Evolutionary conservation across 1,140 invertebrate species (phyloP), one percentile per base, ranked within the genome.

Genomic region (Camponotus floridanus): DNA sequence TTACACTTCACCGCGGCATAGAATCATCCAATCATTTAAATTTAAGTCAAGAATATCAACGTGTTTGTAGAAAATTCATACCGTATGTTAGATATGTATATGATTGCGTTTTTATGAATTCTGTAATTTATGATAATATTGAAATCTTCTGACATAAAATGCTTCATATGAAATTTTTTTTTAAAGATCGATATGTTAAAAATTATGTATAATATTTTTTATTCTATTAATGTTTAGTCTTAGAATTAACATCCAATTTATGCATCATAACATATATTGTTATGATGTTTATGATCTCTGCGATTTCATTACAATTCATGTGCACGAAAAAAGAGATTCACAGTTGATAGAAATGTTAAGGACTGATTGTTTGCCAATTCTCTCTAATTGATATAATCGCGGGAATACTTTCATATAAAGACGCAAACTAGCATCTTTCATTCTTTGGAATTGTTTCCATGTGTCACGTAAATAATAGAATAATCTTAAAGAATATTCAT

Each of bases 391-490:
- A 26, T 26, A 13, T 80, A 80, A 64, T 62, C 7, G 48, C 36
- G 64, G 83, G 65, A 86, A n/a, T 64, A 70, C 61, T 61, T 85
- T 76, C 76, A 0, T 74, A 59, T 55, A 55, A 76, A 73, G 21
- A 68, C 45, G 71, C 70, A 87, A 70, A 89, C 55, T 90, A 86
- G 85, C 87, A 84, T 86, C 79, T 89, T 78, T 89, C 62, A 71
- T 31, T 89, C 88, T 90, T 90, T 90, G 85, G 88, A 74, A 89
- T 90, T 89, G 61, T 55, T 84, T 84, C 59, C 59, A 59, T 76
- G 51, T 61, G 57, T 73, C 73, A 85, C 79, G 39, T 42, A 83
- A 90, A 87, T 90, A 90, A 89, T 89, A 85, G 79, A 87, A 87
- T 73, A 76, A 2, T 21, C 81, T 89, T 74, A 89, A 79, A 74